These are phyloP conservation scores for Galbula dea DNA, from an alignment of 2,113 vertebrate species.

Conservation along the genomic window DNA sequence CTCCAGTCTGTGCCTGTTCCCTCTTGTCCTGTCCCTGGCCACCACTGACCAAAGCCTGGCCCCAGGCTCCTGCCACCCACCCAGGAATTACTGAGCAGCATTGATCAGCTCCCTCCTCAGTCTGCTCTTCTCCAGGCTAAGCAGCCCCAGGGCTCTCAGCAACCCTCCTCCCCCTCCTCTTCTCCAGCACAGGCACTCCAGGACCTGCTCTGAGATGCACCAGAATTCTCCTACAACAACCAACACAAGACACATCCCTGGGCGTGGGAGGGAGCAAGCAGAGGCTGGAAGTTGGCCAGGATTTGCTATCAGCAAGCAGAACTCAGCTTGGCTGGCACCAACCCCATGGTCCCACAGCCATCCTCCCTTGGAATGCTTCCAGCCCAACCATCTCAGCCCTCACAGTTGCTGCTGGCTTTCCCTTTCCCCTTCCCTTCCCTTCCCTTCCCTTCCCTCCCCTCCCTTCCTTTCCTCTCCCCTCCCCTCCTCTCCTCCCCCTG, in stretches of 20 bases:
- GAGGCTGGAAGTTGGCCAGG: not conserved
- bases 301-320: not conserved
- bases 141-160: no score
- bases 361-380: not conserved
- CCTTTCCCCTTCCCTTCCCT: no score
- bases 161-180: no score
- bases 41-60: no score
- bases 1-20: no score
- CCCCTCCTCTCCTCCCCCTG: not conserved
- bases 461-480: no score
- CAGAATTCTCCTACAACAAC: not conserved
- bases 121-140: no score
- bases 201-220: not conserved
- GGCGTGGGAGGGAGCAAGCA: not conserved
- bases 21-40: no score
- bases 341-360: not conserved
- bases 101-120: no score
- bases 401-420: accelerated
- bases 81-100: no score
- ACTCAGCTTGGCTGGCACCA: not conserved
- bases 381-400: not conserved
- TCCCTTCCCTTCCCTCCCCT: no score
- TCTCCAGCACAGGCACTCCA: not conserved
- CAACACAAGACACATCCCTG: not conserved
- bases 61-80: no score